A percentile compares a stretch with the other conserved stretches of the same genome.
phyloP scores from a whole-genome alignment of 2,113 vertebrate genomes.

The Oxyura jamaicensis region DNA sequence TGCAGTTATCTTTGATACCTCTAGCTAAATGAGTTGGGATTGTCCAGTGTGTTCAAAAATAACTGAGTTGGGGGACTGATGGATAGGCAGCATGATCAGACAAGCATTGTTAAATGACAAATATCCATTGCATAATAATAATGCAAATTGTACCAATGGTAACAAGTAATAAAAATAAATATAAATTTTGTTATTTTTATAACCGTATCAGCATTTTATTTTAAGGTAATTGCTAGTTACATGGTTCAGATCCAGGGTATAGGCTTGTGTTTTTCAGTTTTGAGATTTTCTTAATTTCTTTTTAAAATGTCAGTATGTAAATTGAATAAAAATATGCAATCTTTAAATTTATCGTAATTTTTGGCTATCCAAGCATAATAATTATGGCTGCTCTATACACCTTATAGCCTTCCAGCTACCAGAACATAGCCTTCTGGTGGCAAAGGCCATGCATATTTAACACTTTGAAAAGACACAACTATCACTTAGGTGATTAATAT shows the following conservation, averaged over 20 bases:
- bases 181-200: neutral
- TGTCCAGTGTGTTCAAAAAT: neutral
- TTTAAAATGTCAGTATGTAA: neutral
- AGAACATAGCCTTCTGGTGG: neutral
- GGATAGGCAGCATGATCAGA: neutral
- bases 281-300: neutral
- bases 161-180: neutral
- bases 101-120: fast-evolving
- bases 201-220: neutral
- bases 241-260: neutral
- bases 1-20: neutral
- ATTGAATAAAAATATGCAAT: neutral
- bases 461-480: constrained; percentile 12
- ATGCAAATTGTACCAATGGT: neutral
- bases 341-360: neutral
- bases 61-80: neutral
- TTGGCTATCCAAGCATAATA: neutral
- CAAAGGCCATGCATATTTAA: neutral
- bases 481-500: constrained; percentile 60
- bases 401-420: no score
- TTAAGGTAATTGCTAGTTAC: neutral
- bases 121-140: neutral
- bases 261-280: neutral
- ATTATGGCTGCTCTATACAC: neutral
- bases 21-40: neutral